Percentiles rank a stretch among this genome's conserved stretches.
Evolutionary conservation across 2,888 invertebrate species (phyloP).

Genomic region (Dryobotodes eremita): DNA sequence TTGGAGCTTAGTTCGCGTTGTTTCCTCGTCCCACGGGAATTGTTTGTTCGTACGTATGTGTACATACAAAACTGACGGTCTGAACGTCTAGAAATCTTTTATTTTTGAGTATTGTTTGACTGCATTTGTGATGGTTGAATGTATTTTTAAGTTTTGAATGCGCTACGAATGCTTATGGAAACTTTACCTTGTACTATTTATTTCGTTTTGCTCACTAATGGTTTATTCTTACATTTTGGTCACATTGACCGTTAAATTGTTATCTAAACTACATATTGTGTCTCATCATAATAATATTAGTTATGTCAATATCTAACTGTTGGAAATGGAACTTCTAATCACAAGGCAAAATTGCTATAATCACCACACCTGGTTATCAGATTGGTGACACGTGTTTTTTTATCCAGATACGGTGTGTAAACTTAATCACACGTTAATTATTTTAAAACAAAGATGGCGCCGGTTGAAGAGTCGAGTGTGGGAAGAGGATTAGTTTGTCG

Average conservation of each 20-base stretch:
- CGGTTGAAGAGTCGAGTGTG: neutral
- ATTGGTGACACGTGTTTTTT: neutral
- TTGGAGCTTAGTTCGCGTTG: conserved; percentile 68
- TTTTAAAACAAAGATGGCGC: conserved; percentile 1
- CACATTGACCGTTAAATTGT: too few species aligned
- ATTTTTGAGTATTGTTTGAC: conserved; percentile 36
- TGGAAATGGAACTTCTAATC: neutral
- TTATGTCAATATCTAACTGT: too few species aligned
- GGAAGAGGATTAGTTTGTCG: neutral
- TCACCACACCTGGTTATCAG: neutral
- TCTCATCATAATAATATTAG: neutral
- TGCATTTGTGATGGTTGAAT: conserved; percentile 25
- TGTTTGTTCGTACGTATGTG: conserved; percentile 53
- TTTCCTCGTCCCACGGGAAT: conserved; percentile 61
- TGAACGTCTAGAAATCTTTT: conserved; percentile 60
- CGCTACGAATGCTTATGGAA: neutral
- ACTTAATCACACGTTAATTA: neutral
- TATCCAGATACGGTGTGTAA: neutral
- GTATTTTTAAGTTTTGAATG: neutral
- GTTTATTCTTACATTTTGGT: too few species aligned
- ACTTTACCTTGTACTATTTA: neutral
- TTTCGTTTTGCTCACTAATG: neutral
- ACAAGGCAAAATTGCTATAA: neutral
- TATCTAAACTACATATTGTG: neutral
- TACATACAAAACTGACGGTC: conserved; percentile 62